These are phyloP conservation scores for Octomys mimax DNA, from an alignment of 2,797 vertebrate species.

Conservation along the genomic window DNA sequence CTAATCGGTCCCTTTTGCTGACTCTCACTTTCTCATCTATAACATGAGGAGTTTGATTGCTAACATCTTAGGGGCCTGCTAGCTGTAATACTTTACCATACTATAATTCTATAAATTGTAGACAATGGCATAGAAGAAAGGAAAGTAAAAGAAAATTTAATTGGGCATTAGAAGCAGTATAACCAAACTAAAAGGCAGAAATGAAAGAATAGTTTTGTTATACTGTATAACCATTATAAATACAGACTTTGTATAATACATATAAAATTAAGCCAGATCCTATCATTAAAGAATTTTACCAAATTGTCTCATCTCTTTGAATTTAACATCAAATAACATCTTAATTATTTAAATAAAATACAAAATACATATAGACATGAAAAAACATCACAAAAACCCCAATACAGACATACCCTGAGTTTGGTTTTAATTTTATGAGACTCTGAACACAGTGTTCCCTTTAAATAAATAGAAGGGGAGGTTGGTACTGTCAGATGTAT, in stretches of 20 bases:
- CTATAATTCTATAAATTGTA: slow-evolving; percentile 1
- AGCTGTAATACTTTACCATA: slow-evolving; percentile 22
- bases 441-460: slow-evolving; percentile 1
- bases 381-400: slow-evolving; percentile 31
- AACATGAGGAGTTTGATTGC: slow-evolving; percentile 10
- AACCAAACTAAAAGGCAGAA: background rate
- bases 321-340: slow-evolving; percentile 60
- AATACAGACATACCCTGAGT: slow-evolving; percentile 43
- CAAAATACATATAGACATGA: slow-evolving; percentile 36
- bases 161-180: background rate
- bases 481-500: background rate
- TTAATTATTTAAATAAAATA: slow-evolving; percentile 68
- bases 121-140: background rate
- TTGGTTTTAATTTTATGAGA: slow-evolving; percentile 17
- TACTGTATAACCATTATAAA: background rate
- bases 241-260: background rate
- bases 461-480: background rate
- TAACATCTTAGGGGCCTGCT: slow-evolving; percentile 44
- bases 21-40: slow-evolving; percentile 44
- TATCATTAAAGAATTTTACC: slow-evolving; percentile 43
- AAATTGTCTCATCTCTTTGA: slow-evolving; percentile 12
- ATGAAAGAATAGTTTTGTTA: background rate
- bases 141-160: background rate
- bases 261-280: slow-evolving; percentile 32
- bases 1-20: background rate